Conservation (phyloP, 2,113 vertebrate genomes). For the Petrocephalus microphthalmus region DNA sequence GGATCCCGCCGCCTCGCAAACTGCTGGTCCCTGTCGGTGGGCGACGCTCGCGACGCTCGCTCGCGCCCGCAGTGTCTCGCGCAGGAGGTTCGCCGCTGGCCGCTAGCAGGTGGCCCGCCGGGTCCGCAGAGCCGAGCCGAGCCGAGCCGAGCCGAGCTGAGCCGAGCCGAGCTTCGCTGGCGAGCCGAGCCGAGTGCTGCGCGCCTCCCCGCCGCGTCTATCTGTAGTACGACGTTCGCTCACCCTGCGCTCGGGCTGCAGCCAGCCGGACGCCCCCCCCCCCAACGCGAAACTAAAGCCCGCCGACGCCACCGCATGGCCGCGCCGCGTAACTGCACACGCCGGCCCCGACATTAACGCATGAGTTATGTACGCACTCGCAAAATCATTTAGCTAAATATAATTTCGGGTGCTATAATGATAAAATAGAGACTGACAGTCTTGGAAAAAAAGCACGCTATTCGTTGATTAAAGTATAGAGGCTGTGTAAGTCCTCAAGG, state of each 20-base stretch:
- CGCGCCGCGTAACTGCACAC: not conserved
- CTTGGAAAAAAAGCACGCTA: not conserved
- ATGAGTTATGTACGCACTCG: conserved; percentile 57
- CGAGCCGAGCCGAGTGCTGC: conserved; percentile 10
- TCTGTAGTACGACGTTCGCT: conserved; percentile 24
- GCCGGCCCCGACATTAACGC: conserved; percentile 29
- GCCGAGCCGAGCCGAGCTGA: conserved; percentile 2
- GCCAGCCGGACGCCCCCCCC: not conserved
- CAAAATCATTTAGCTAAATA: conserved; percentile 18
- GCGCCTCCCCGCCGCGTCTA: conserved; percentile 36
- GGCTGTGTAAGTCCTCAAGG: not conserved
- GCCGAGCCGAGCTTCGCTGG: conserved; percentile 21
- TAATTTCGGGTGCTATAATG: not conserved
- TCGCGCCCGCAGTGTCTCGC: conserved; percentile 22
- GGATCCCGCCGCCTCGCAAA: conserved; percentile 62
- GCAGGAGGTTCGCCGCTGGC: conserved; percentile 35
- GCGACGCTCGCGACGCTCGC: too few relatives aligned
- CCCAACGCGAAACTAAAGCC: not conserved
- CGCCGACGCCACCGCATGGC: conserved; percentile 41
- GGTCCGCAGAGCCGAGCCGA: conserved; percentile 14
- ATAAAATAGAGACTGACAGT: not conserved
- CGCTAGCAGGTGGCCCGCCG: conserved; percentile 23
- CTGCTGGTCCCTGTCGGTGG: too few relatives aligned
- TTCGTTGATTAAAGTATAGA: not conserved
- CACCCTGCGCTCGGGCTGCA: not conserved